phyloP scores from a whole-genome alignment of 2,797 vertebrate genomes.

The Botia almorhae region DNA sequence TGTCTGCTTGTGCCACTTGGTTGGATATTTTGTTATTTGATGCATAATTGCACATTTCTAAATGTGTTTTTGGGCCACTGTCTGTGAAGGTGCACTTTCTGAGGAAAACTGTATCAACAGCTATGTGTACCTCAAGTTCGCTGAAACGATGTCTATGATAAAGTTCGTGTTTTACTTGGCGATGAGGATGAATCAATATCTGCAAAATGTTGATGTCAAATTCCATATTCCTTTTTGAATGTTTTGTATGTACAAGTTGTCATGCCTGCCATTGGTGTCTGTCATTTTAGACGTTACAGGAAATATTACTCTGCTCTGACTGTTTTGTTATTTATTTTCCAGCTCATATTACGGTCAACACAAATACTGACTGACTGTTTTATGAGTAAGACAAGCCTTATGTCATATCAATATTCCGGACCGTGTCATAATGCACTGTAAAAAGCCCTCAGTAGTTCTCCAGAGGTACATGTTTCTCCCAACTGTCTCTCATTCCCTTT shows the following conservation, averaged over 20 bases:
- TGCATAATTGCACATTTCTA: neutral
- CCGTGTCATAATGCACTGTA: neutral
- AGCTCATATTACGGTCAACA: neutral
- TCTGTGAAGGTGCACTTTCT: slow-evolving; percentile 12
- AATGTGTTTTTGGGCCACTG: slow-evolving; percentile 10
- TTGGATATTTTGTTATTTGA: slow-evolving; percentile 5
- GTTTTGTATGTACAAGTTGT: slow-evolving; percentile 23
- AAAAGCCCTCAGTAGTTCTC: neutral
- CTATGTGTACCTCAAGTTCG: slow-evolving; percentile 25
- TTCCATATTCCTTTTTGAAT: slow-evolving; percentile 5
- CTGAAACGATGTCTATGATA: slow-evolving; percentile 11
- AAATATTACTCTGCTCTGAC: neutral
- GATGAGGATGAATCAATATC: neutral
- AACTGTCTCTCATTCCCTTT: slow-evolving; percentile 12
- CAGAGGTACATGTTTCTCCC: slow-evolving; percentile 1
- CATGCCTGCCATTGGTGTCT: slow-evolving; percentile 34
- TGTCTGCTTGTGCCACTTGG: neutral
- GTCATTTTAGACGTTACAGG: slow-evolving; percentile 16
- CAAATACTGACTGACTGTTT: neutral
- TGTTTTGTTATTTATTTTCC: slow-evolving; percentile 20
- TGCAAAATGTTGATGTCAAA: slow-evolving; percentile 15
- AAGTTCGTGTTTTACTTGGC: neutral
- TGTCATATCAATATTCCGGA: neutral
- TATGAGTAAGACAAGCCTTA: neutral
- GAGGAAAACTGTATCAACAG: neutral